These are phyloP conservation scores for Casuarius casuarius DNA, from an alignment of 2,113 vertebrate genomes.

Conservation along the genomic window DNA sequence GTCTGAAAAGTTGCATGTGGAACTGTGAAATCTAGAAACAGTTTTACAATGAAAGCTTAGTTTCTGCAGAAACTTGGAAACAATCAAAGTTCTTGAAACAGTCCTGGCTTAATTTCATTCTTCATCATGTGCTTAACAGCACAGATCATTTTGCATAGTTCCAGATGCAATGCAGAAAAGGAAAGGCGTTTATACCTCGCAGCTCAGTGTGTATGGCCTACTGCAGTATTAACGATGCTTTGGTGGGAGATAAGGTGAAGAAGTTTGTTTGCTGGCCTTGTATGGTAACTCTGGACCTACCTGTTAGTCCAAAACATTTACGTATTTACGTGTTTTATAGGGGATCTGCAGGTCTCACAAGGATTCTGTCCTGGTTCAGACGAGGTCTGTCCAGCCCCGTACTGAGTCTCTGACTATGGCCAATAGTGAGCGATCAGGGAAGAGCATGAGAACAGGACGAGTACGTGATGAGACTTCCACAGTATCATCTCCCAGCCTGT, in stretches of 20 bases:
- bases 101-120: neutral
- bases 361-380: no score
- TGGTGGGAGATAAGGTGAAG: neutral
- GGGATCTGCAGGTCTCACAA: no score
- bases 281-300: neutral
- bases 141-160: neutral
- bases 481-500: neutral
- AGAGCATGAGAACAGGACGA: no score
- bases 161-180: neutral
- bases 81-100: neutral
- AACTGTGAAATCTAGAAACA: neutral
- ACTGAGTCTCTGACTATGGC: no score
- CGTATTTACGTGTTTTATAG: no score
- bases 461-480: neutral
- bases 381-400: no score
- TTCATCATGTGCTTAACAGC: neutral
- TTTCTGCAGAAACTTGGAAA: neutral
- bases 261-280: neutral
- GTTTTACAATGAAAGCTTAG: neutral
- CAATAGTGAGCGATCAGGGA: no score
- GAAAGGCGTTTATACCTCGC: neutral
- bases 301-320: neutral
- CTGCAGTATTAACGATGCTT: neutral
- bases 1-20: neutral
- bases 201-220: rapidly evolving